phyloP scores from a whole-genome alignment of 2,888 invertebrate species.

The Caenorhabditis sp. region DNA sequence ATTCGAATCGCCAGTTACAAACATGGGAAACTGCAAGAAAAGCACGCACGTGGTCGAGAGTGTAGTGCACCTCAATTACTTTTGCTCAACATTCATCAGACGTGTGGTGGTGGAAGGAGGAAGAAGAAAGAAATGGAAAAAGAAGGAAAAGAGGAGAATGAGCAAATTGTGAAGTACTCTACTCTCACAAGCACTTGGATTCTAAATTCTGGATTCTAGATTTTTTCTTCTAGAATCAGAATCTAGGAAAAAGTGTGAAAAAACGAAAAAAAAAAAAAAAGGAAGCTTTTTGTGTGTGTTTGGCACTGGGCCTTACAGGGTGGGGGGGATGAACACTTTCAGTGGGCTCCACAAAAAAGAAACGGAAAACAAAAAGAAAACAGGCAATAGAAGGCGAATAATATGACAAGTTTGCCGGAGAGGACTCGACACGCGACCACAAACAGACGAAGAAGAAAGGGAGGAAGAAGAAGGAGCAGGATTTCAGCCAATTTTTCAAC shows the following conservation, averaged over 20 bases:
- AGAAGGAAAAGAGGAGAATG: conserved; percentile 29
- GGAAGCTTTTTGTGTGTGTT: conserved; percentile 31
- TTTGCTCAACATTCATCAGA: conserved; percentile 58
- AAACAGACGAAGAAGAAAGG: conserved; percentile 1
- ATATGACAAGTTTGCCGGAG: conserved; percentile 53
- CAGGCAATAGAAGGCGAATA: conserved; percentile 41
- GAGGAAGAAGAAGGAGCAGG: too few species aligned
- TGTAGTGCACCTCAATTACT: conserved; percentile 49
- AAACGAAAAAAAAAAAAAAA: conserved; percentile 13
- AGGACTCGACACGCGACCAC: conserved; percentile 12
- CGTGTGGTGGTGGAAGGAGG: conserved; percentile 32
- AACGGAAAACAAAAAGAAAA: conserved; percentile 27
- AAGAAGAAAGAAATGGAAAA: conserved; percentile 26
- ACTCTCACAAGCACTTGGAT: conserved; percentile 14
- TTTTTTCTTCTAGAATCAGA: too few species aligned
- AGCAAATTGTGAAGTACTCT: conserved; percentile 46
- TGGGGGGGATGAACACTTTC: conserved; percentile 32
- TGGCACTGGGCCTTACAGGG: conserved; percentile 2
- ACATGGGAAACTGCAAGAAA: conserved; percentile 20
- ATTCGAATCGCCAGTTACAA: background rate
- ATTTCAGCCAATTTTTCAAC: conserved; percentile 4
- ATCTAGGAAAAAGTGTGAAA: conserved; percentile 9
- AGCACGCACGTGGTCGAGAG: conserved; percentile 4
- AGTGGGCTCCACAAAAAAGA: conserved; percentile 14
- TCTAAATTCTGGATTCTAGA: too few species aligned